These are phyloP conservation scores for Opisthograptis luteolata DNA, from an alignment of 2,888 invertebrate genomes.

Conservation along the genomic window DNA sequence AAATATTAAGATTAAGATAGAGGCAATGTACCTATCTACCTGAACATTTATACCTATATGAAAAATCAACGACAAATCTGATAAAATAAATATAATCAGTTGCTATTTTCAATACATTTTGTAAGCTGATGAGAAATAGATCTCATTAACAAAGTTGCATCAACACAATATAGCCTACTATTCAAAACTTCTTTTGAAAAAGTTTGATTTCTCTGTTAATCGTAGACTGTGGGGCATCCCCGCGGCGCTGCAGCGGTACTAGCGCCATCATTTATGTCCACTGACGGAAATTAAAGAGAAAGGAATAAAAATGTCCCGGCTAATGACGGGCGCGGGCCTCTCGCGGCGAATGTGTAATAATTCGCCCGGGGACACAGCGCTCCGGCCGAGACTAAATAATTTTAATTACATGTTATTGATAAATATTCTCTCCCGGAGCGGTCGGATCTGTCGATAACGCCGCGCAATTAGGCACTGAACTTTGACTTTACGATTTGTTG, in stretches of 20 bases:
- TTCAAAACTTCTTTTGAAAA: no score
- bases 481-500: conserved; percentile 79
- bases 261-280: conserved; percentile 77
- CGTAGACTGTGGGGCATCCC: conserved; percentile 53
- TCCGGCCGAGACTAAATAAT: conserved; percentile 72
- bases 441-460: conserved; percentile 75
- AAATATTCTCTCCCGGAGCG: conserved; percentile 77
- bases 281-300: conserved; percentile 82
- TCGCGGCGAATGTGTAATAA: conserved; percentile 80
- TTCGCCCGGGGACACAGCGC: conserved; percentile 69
- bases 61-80: no score
- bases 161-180: no score
- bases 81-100: no score
- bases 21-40: no score
- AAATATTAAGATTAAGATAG: not conserved
- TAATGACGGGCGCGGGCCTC: conserved; percentile 77
- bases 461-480: conserved; percentile 79
- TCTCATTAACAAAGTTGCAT: no score
- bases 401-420: conserved; percentile 84
- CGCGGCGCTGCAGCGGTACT: conserved; percentile 70
- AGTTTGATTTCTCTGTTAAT: conserved; percentile 7
- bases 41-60: no score
- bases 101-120: no score
- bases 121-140: no score
- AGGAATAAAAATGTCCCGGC: conserved; percentile 80